Conservation (phyloP, 2,888 invertebrate species). For the Sarcophaga carnaria region DNA sequence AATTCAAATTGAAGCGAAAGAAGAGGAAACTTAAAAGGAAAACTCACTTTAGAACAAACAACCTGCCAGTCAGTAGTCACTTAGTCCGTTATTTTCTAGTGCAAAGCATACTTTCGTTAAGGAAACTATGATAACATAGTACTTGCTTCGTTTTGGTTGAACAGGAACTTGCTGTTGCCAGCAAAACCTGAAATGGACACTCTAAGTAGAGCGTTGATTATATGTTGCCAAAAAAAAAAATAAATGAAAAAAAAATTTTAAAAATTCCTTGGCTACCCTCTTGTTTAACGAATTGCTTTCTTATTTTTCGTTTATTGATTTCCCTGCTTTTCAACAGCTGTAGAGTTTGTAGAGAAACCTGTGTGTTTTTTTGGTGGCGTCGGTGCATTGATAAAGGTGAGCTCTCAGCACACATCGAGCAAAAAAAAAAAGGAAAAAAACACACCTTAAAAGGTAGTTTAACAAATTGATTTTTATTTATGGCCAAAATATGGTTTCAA, state of each 20-base stretch:
- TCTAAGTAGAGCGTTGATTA: conserved; percentile 53
- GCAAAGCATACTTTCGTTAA: conserved; percentile 4
- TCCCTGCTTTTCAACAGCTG: not conserved
- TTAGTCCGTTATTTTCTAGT: conserved; percentile 8
- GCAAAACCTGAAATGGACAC: conserved; percentile 40
- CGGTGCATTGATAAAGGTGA: not conserved
- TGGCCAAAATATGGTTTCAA: conserved; percentile 54
- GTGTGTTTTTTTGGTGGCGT: not conserved
- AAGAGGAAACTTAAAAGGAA: conserved; percentile 8
- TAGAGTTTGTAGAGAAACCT: not conserved
- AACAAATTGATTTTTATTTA: conserved; percentile 67
- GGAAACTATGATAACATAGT: conserved; percentile 57
- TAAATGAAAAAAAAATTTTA: conserved; percentile 24
- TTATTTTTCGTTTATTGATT: not conserved
- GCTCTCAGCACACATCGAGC: conserved; percentile 27
- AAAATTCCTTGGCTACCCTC: not conserved
- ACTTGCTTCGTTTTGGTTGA: not conserved
- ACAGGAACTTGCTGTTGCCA: not conserved
- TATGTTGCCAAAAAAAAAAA: conserved; percentile 52
- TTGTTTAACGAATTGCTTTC: not conserved
- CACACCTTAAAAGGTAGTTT: conserved; percentile 46
- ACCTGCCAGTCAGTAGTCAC: conserved; percentile 33
- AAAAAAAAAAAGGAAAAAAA: conserved; percentile 19
- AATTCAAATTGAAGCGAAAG: not conserved
- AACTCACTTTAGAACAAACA: not conserved